Percentiles rank a stretch among this genome's conserved stretches.
phyloP scores from a whole-genome alignment of 30 jellyfish, hydroid and myxozoan species.

The Aurelia aurita region DNA sequence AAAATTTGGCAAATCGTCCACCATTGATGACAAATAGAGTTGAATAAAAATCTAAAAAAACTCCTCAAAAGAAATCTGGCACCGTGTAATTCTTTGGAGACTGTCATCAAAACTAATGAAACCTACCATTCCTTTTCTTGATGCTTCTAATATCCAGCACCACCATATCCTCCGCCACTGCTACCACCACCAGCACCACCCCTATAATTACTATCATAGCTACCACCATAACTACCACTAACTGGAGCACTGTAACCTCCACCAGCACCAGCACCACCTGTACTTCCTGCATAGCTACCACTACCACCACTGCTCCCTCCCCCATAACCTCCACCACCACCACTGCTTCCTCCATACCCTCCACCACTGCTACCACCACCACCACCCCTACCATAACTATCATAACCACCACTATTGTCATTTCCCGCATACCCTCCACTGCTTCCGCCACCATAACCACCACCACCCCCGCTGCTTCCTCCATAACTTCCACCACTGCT shows the following conservation, averaged over 20 bases:
- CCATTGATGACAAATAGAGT: too few relatives aligned
- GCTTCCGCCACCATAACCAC: conserved; percentile 17
- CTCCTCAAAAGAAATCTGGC: too few relatives aligned
- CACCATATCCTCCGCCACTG: conserved; percentile 12
- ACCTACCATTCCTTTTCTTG: too few relatives aligned
- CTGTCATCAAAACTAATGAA: too few relatives aligned
- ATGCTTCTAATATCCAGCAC: conserved; percentile 1
- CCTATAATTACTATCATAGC: not conserved
- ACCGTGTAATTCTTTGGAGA: too few relatives aligned
- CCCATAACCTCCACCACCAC: conserved; percentile 37
- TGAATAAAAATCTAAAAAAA: too few relatives aligned
- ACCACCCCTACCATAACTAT: conserved; percentile 23
- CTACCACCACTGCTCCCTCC: conserved; percentile 5
- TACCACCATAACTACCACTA: not conserved
- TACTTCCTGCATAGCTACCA: not conserved
- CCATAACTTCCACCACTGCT: conserved; percentile 24
- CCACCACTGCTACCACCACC: conserved; percentile 10
- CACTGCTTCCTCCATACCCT: conserved; percentile 17
- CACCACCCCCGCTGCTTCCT: conserved; percentile 38
- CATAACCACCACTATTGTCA: not conserved
- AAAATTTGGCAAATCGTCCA: too few relatives aligned
- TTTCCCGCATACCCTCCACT: conserved; percentile 38
- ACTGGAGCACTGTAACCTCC: not conserved
- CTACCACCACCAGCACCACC: conserved; percentile 22
- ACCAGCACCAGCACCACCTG: conserved; percentile 14